Evolutionary conservation across 2,888 invertebrate species (phyloP), one percentile per base, ranked within the genome.

Genomic region (Scaptomyza cyrtandrae): DNA sequence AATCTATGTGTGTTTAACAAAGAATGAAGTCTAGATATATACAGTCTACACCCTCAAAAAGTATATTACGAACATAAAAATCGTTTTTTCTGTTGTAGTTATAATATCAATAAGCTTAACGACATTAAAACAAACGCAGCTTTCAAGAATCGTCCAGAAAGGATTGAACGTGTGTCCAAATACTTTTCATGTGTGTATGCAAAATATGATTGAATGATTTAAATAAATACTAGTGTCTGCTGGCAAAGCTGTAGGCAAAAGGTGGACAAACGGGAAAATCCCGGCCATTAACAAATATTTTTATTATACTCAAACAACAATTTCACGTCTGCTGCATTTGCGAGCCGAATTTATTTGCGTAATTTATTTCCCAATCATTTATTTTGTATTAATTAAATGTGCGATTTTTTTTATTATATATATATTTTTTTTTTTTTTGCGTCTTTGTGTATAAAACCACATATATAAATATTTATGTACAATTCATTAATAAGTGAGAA

Each of bases 351-450:
- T 71, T 63, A 67, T 75, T 76, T 71, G 52, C 67, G 67, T 75
- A 59, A 82, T 87, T 87, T 78, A 80, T 83, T 83, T 88, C 67
- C 66, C 84, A 71, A 87, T 80, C 74, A 85, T 88, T 86, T 88
- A 88, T 78, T 88, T 85, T 75, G 68, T 86, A 78, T 86, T 88
- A 85, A 85, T 88, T 88, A 88, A 86, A 88, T 88, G 80, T 76
- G 69, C 71, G 86, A 57, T 77, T 75, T 72, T 53, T 67, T 41
- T 52, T 48, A n/a, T n/a, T n/a, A n/a, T 33, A 2, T 33, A n/a
- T 6, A 6, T 7, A 0, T 1, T 11, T 14, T 9, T 10, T 10
- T 7, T 43, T 14, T 16, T 6, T 45, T 24, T 3, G n/a, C 10
- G 19, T 19, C 19, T 19, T 19, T 13, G 0, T 31, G 33, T 65